Evolutionary conservation across 2,888 invertebrate species (phyloP).

Genomic region (Athetis lepigone): DNA sequence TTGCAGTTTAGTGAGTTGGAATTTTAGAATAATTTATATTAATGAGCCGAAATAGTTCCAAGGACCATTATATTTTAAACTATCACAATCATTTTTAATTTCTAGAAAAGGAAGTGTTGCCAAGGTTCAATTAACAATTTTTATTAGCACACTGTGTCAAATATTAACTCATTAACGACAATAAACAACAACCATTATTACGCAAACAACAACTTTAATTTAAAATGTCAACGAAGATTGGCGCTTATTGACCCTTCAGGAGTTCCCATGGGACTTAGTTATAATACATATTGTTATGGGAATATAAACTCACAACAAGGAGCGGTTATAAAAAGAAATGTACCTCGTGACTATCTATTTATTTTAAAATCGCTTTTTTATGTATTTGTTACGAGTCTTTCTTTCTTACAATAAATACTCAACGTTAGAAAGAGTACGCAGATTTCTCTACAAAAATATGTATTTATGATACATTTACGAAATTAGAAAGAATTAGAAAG

Average conservation of each 20-base stretch:
- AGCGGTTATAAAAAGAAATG: not conserved
- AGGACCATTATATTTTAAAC: slow-evolving; percentile 13
- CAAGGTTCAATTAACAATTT: slow-evolving; percentile 49
- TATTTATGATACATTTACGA: too few relatives aligned
- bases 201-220: slow-evolving; percentile 38
- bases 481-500: too few relatives aligned
- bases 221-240: slow-evolving; percentile 49
- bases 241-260: slow-evolving; percentile 59
- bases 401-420: too few relatives aligned
- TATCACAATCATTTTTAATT: slow-evolving; percentile 43
- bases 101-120: slow-evolving; percentile 26
- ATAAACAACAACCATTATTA: slow-evolving; percentile 42
- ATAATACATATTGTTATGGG: slow-evolving; percentile 10
- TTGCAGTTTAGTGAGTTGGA: not conserved
- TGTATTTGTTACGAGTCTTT: too few relatives aligned
- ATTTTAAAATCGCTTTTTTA: too few relatives aligned
- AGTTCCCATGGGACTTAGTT: slow-evolving; percentile 56
- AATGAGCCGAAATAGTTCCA: not conserved
- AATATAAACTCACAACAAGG: not conserved
- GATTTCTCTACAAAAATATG: too few relatives aligned
- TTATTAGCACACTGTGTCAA: slow-evolving; percentile 17
- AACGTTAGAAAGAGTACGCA: too few relatives aligned
- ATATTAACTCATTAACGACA: slow-evolving; percentile 32
- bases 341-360: too few relatives aligned
- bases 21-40: not conserved